Percentiles rank a stretch among this genome's conserved stretches.
phyloP scores from a whole-genome alignment of 2,888 invertebrate genomes.

The Rhogogaster chlorosoma region DNA sequence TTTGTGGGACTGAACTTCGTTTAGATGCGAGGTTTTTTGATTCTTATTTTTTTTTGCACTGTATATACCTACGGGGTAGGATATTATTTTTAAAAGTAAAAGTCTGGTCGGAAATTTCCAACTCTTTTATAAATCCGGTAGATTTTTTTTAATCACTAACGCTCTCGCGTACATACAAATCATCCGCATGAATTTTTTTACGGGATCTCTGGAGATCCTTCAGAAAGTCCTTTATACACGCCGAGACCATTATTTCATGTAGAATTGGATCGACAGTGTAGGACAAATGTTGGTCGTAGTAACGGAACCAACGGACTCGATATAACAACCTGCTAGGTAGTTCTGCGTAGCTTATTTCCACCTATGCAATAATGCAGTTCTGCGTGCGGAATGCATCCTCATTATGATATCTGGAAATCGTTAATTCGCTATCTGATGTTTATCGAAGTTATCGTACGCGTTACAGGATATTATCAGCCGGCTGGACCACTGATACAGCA shows the following conservation, averaged over 20 bases:
- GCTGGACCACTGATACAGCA: slow-evolving; percentile 90
- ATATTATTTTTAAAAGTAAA: slow-evolving; percentile 3
- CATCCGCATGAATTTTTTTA: neutral
- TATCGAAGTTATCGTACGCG: slow-evolving; percentile 54
- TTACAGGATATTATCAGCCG: slow-evolving; percentile 94
- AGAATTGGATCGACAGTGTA: slow-evolving; percentile 21
- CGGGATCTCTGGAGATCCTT: neutral
- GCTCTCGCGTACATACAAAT: neutral
- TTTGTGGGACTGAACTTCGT: slow-evolving; percentile 38
- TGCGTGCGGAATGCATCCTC: neutral
- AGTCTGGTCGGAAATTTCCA: neutral
- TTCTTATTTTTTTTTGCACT: neutral
- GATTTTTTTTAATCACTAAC: neutral
- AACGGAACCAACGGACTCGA: slow-evolving; percentile 26
- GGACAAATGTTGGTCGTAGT: neutral
- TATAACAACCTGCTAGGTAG: slow-evolving; percentile 6
- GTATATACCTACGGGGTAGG: neutral
- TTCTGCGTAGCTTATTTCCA: neutral
- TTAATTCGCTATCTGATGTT: neutral
- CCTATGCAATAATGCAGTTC: neutral
- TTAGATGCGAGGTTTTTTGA: neutral
- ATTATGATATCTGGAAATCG: neutral
- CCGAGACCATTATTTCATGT: neutral
- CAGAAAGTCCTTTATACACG: neutral
- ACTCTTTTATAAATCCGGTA: neutral